Evolutionary conservation across 2,797 vertebrate genomes (phyloP).

Genomic region (Spinibarbus caldwelli): DNA sequence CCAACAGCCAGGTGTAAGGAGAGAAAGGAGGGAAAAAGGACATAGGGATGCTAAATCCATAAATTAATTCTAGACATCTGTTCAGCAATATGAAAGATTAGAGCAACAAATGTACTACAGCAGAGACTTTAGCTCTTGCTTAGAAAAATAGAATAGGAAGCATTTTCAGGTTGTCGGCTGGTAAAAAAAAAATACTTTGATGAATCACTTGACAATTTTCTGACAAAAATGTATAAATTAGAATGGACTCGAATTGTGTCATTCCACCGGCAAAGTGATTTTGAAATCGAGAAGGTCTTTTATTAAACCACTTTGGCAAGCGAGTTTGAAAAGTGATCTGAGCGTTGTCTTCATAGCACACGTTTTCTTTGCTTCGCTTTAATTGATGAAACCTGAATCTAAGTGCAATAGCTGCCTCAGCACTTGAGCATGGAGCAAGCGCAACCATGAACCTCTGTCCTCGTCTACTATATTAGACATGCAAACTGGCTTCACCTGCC

Average conservation of each 20-base stretch:
- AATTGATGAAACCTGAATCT: constrained; percentile 53
- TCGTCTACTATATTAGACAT: constrained; percentile 58
- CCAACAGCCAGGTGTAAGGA: constrained; percentile 93
- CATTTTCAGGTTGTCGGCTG: background rate
- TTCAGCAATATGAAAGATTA: constrained; percentile 93
- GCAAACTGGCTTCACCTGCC: constrained; percentile 59
- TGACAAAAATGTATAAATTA: constrained; percentile 18
- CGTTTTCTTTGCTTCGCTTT: constrained; percentile 36
- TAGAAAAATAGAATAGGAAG: constrained; percentile 62
- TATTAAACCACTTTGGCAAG: constrained; percentile 50
- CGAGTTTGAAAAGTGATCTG: constrained; percentile 52
- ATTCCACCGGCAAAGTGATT: constrained; percentile 27
- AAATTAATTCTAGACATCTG: constrained; percentile 99
- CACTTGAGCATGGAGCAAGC: constrained; percentile 41
- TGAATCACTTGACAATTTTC: constrained; percentile 9
- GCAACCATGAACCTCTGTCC: constrained; percentile 49
- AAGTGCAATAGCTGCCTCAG: constrained; percentile 40
- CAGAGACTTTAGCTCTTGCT: constrained; percentile 79
- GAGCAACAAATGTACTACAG: constrained; percentile 80
- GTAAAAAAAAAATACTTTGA: background rate
- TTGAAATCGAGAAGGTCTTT: constrained; percentile 48
- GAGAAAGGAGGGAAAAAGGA: constrained; percentile 64
- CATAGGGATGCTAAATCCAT: constrained; percentile 88
- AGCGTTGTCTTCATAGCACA: constrained; percentile 38
- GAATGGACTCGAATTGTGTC: constrained; percentile 16